These are phyloP conservation scores for Psittacula echo DNA, from an alignment of 2,797 vertebrate genomes.

Conservation along the genomic window DNA sequence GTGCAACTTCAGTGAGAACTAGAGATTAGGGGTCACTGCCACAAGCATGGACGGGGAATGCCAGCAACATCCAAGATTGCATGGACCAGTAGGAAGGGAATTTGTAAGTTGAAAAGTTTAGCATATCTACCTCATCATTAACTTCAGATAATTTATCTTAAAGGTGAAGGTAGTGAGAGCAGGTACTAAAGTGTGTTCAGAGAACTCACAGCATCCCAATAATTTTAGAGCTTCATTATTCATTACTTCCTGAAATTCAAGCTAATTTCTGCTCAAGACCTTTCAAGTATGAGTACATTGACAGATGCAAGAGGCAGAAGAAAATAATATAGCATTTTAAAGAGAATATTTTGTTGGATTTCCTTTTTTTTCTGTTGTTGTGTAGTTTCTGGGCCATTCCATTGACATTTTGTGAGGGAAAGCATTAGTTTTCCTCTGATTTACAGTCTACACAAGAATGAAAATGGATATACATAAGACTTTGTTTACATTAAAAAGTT, in stretches of 20 bases:
- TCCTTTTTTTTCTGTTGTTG: neutral
- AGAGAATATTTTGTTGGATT: neutral
- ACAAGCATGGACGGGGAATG: neutral
- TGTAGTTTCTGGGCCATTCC: neutral
- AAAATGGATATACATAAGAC: neutral
- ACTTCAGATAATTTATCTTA: neutral
- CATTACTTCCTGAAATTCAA: neutral
- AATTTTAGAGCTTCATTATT: neutral
- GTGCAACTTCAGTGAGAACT: neutral
- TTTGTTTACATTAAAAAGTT: neutral
- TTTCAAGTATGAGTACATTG: neutral
- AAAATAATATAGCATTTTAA: neutral
- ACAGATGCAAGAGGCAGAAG: neutral
- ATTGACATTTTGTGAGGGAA: neutral
- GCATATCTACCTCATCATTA: neutral
- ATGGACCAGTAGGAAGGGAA: neutral
- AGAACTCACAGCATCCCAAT: neutral
- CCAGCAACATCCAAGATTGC: neutral
- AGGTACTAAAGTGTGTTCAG: neutral
- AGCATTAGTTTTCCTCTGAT: neutral
- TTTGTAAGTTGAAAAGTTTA: neutral
- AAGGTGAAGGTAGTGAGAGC: neutral
- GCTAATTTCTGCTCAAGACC: neutral
- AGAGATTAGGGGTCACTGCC: neutral
- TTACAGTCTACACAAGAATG: neutral